Evolutionary conservation across 37 sponge, comb jelly and placozoan species (phyloP).

Genomic region (Ianthella basta): DNA sequence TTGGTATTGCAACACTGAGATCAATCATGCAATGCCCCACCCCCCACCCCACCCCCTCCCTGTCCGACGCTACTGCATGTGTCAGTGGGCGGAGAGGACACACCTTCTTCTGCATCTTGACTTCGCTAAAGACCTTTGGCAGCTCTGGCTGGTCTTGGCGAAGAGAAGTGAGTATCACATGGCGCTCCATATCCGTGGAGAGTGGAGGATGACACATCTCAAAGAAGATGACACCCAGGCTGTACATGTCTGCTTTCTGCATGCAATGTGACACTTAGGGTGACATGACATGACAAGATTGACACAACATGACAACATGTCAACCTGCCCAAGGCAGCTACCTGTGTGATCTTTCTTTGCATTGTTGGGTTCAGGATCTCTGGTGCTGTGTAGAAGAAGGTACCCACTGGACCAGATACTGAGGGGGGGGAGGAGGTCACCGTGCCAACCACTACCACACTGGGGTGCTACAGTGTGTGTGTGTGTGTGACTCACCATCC

Average conservation of each 20-base stretch:
- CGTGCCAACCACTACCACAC: neutral
- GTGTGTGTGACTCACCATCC: constrained; percentile 8
- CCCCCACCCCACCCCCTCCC: neutral
- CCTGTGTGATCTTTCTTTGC: constrained; percentile 65
- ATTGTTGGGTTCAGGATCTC: constrained; percentile 49
- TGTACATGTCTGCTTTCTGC: constrained; percentile 94
- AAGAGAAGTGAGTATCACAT: constrained; percentile 56
- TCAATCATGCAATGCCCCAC: neutral
- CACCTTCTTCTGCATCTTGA: constrained; percentile 13
- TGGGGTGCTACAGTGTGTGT: neutral
- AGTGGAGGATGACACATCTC: constrained; percentile 91
- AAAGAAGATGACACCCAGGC: constrained; percentile 96
- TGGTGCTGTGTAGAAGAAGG: constrained; percentile 78
- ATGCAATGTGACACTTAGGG: neutral
- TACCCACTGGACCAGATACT: constrained; percentile 79
- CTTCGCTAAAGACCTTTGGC: constrained; percentile 33
- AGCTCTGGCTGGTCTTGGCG: constrained; percentile 44
- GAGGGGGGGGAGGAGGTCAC: neutral
- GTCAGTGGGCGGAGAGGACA: neutral
- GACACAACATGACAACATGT: neutral
- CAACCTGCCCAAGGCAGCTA: neutral
- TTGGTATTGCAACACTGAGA: too few relatives aligned
- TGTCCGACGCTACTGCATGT: neutral
- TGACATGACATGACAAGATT: neutral
- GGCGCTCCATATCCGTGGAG: constrained; percentile 79